phyloP scores from a whole-genome alignment of 2,888 invertebrate species.

The Ophion ellenae region DNA sequence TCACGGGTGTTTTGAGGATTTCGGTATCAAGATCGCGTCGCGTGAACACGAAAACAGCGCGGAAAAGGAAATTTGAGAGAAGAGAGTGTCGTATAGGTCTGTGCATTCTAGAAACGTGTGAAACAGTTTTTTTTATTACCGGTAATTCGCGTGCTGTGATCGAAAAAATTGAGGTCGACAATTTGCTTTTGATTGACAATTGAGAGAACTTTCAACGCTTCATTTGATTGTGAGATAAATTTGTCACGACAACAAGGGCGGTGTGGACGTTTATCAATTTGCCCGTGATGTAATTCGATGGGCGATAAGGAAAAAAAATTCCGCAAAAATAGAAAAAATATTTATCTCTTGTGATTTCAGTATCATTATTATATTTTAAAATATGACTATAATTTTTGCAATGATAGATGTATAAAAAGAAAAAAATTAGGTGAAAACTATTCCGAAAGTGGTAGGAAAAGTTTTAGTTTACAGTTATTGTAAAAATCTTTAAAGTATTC shows the following conservation, averaged over 20 bases:
- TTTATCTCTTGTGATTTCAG: neutral
- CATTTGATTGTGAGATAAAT: neutral
- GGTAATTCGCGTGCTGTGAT: neutral
- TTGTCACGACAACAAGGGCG: too few species aligned
- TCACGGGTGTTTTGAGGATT: conserved; percentile 10
- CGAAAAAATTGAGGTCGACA: neutral
- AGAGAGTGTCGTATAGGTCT: neutral
- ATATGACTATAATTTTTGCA: neutral
- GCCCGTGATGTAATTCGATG: too few species aligned
- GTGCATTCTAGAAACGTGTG: neutral
- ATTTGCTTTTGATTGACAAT: neutral
- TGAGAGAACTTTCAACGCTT: neutral
- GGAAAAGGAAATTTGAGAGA: conserved; percentile 2
- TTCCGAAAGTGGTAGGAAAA: neutral
- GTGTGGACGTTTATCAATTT: too few species aligned
- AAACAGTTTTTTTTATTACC: neutral
- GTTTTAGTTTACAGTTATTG: neutral
- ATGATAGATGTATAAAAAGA: neutral
- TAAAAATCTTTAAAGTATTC: neutral
- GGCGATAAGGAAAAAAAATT: too few species aligned
- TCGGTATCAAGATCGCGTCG: conserved; percentile 12
- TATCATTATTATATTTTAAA: neutral
- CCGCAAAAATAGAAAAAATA: neutral
- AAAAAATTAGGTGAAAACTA: neutral
- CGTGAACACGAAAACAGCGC: conserved; percentile 1